A percentile compares a stretch with the other conserved stretches of the same genome.
These are phyloP conservation scores for Staurois parvus DNA, from an alignment of 2,797 vertebrate species.

Conservation along the genomic window DNA sequence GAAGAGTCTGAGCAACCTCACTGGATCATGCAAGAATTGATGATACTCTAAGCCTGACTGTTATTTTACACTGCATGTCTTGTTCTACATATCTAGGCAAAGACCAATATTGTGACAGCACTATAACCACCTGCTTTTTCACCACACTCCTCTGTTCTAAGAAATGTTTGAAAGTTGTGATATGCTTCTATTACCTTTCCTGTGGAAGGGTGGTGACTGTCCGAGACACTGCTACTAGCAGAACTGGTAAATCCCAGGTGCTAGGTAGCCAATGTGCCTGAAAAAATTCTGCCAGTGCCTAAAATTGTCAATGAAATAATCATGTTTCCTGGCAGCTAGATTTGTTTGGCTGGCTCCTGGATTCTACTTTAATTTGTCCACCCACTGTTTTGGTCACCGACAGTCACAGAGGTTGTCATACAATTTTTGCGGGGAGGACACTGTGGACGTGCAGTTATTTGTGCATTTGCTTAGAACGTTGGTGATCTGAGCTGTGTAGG, in stretches of 20 bases:
- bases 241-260: neutral
- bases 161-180: neutral
- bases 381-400: no score
- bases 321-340: no score
- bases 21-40: no score
- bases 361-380: no score
- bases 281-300: neutral
- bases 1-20: neutral
- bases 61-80: neutral
- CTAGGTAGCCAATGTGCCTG: neutral
- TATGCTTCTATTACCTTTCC: neutral
- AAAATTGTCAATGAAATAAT: neutral
- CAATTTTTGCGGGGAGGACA: neutral
- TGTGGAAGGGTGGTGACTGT: neutral
- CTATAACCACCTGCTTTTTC: no score
- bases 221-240: neutral
- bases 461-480: neutral
- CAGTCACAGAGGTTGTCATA: neutral
- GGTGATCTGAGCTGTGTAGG: neutral
- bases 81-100: constrained; percentile 19
- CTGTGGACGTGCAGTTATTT: neutral
- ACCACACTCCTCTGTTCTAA: neutral
- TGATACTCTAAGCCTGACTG: neutral
- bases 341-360: no score
- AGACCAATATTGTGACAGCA: constrained; percentile 25